Evolutionary conservation across 2,113 vertebrate species (phyloP).

Genomic region (Brachyhypopomus gauderio): DNA sequence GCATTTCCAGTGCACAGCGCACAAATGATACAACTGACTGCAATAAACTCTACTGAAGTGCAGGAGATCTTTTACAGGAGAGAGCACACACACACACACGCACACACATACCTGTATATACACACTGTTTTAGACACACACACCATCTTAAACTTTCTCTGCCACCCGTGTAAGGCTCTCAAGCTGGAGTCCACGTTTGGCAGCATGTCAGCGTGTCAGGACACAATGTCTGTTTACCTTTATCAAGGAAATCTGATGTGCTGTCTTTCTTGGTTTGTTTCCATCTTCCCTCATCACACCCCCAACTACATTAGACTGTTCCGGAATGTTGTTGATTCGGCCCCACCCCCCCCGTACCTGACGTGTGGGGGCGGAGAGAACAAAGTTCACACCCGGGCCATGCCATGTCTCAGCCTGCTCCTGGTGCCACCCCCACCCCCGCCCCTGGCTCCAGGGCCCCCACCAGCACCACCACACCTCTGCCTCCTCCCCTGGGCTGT

Average conservation of each 20-base stretch:
- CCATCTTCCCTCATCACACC: conserved; percentile 18
- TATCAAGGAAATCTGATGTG: conserved; percentile 32
- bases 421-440: neutral
- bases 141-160: neutral
- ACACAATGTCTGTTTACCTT: conserved; percentile 29
- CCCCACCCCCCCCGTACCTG: conserved; percentile 4
- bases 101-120: neutral
- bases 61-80: neutral
- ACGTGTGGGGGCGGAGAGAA: neutral
- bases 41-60: conserved; percentile 15
- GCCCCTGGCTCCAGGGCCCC: no score
- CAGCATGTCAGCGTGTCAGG: conserved; percentile 31
- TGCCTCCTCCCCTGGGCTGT: neutral
- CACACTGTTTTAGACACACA: neutral
- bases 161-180: conserved; percentile 10
- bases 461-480: neutral
- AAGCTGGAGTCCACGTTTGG: neutral
- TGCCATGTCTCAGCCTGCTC: conserved; percentile 6
- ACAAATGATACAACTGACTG: conserved; percentile 24
- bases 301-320: conserved; percentile 10
- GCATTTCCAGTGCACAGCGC: neutral
- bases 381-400: conserved; percentile 25
- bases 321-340: conserved; percentile 26
- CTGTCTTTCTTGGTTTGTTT: neutral
- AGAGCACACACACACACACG: neutral